Conservation (phyloP, 2,113 vertebrate species). For the Atlantisia rogersi region DNA sequence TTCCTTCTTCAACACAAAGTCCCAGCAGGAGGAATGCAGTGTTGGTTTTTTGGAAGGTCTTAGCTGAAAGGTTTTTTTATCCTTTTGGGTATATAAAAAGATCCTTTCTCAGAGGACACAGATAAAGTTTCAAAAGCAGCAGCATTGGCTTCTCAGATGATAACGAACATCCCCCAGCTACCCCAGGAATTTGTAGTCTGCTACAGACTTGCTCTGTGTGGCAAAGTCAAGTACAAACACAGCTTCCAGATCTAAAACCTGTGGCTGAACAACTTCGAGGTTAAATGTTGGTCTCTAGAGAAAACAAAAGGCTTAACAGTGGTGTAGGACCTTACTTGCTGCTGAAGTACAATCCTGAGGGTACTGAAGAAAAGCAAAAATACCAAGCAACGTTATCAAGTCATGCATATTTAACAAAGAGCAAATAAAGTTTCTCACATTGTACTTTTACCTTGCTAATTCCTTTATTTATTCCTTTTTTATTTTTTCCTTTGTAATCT, state of each 20-base stretch:
- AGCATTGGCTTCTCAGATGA: not conserved
- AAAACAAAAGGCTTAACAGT: not conserved
- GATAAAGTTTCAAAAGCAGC: not conserved
- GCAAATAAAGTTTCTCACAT: not conserved
- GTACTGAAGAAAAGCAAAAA: not conserved
- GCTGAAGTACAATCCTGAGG: not conserved
- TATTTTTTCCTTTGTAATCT: not conserved
- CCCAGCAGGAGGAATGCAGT: not conserved
- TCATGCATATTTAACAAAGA: not conserved
- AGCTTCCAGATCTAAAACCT: not conserved
- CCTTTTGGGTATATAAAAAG: not conserved
- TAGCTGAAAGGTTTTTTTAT: not conserved
- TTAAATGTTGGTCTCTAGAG: not conserved
- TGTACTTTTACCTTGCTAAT: not conserved
- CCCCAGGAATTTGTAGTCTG: not conserved
- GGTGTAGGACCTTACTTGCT: not conserved
- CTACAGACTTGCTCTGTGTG: not conserved
- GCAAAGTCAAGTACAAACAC: slow-evolving; percentile 1
- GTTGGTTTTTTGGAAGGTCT: not conserved
- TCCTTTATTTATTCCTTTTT: not conserved
- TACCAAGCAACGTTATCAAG: not conserved
- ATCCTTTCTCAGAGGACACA: not conserved
- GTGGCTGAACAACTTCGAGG: not conserved
- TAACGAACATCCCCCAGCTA: not conserved
- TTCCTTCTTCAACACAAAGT: not conserved